Percentiles rank a stretch among this genome's conserved stretches.
phyloP scores from a whole-genome alignment of 2,888 invertebrate genomes.

The Phymatocera aterrima region DNA sequence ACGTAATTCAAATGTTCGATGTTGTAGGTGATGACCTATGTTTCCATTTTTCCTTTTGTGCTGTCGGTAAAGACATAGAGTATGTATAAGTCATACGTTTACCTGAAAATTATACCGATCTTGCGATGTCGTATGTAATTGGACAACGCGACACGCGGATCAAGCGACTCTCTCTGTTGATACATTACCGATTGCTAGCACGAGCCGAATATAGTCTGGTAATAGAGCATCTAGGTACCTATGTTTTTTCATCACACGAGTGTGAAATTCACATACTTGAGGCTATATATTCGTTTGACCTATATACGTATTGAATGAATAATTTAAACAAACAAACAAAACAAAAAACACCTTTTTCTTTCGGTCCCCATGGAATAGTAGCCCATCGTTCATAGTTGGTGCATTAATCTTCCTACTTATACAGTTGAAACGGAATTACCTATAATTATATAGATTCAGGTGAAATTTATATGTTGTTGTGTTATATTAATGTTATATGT shows the following conservation, averaged over 20 bases:
- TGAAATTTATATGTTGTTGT: too few species aligned
- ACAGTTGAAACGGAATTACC: neutral
- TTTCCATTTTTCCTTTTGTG: neutral
- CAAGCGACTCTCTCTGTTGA: neutral
- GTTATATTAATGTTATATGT: too few species aligned
- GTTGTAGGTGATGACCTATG: neutral
- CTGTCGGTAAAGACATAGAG: neutral
- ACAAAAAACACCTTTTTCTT: slow-evolving; percentile 3
- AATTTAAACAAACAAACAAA: neutral
- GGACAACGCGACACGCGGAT: neutral
- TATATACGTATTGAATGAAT: slow-evolving; percentile 6
- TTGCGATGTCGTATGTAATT: neutral
- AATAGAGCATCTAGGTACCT: neutral
- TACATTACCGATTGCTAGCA: slow-evolving; percentile 1
- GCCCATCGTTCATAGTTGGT: neutral
- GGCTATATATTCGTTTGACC: neutral
- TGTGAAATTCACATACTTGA: slow-evolving; percentile 5
- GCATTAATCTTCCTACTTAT: slow-evolving; percentile 1
- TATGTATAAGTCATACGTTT: neutral
- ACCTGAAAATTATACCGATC: too few species aligned
- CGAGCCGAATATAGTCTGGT: neutral
- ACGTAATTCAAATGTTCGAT: too few species aligned
- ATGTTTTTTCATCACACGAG: neutral
- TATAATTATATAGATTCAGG: slow-evolving; percentile 18
- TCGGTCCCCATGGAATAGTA: neutral